Percentiles rank a stretch among this genome's conserved stretches.
Evolutionary conservation across 2,888 invertebrate genomes (phyloP).

Genomic region (Hemithea aestivaria): DNA sequence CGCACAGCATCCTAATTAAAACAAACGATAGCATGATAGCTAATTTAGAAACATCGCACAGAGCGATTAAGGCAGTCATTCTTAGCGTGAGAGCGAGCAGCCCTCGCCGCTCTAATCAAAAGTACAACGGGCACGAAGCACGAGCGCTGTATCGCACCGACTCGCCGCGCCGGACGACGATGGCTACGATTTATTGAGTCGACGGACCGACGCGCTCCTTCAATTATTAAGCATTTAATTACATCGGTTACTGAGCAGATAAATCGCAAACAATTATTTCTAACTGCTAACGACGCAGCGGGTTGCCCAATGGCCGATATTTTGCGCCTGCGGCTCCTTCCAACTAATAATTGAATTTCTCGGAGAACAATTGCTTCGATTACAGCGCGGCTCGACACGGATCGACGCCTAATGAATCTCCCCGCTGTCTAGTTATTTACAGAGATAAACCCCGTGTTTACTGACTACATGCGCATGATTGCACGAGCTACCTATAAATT

Average conservation of each 20-base stretch:
- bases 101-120: slow-evolving; percentile 57
- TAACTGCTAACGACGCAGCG: slow-evolving; percentile 61
- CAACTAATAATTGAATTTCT: slow-evolving; percentile 74
- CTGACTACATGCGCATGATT: slow-evolving; percentile 74
- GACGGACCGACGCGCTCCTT: slow-evolving; percentile 52
- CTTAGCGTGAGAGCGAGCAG: slow-evolving; percentile 70
- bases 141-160: slow-evolving; percentile 58
- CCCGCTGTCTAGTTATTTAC: slow-evolving; percentile 74
- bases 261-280: slow-evolving; percentile 70
- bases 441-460: slow-evolving; percentile 74
- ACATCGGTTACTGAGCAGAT: slow-evolving; percentile 57
- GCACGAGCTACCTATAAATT: slow-evolving; percentile 75
- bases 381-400: slow-evolving; percentile 68
- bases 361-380: slow-evolving; percentile 76
- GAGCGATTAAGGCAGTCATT: slow-evolving; percentile 59
- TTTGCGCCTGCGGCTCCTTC: slow-evolving; percentile 49
- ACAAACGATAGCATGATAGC: slow-evolving; percentile 32
- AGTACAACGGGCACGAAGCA: slow-evolving; percentile 67
- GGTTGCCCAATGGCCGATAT: slow-evolving; percentile 63
- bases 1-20: slow-evolving; percentile 24
- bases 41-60: slow-evolving; percentile 56
- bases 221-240: slow-evolving; percentile 74
- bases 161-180: slow-evolving; percentile 26
- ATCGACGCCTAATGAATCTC: slow-evolving; percentile 78
- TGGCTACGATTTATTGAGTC: slow-evolving; percentile 55